Evolutionary conservation across 1,140 invertebrate species (phyloP), one percentile per base, ranked within the genome.

Genomic region (Cotesia chilonis): DNA sequence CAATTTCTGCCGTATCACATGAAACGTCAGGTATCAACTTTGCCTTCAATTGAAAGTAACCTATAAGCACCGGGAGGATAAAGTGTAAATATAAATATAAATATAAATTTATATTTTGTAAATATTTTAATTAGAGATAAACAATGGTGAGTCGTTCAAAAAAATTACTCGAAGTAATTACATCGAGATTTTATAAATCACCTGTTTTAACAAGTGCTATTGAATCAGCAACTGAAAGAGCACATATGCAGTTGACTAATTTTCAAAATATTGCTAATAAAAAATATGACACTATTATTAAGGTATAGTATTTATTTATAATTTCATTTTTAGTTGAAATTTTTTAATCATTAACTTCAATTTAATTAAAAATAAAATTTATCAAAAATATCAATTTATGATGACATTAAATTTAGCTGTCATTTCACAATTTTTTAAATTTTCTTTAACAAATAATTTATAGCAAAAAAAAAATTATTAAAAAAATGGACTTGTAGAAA

Each of bases 281-380:
- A 76, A 85, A 83, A 69, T 85, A 80, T 61, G 72, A 78, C 57
- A 75, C 75, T 47, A 68, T 85, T 70, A 76, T 80, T 1, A 85
- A 85, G 80, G 84, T 86, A 77, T 64, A 52, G 51, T 63, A 38
- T 38, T 51, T 52, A 37, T 37, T 54, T 37, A 17, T 61, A 9
- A 47, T 36, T 55, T 38, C 55, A 54, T 54, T 47, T 28, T n/a
- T 7, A 57, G 36, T 57, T 36, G 20, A 38, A 10, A 47, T 47
- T 2, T 28, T 65, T 51, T 7, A 41, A 55, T 4, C 38, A 28
- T 28, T 28, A 28, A 28, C 0, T 28, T 28, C 55, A 60, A 28
- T 71, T 20, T 14, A 14, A 63, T 59, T 51, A 59, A 54, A 47
- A 55, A 55, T 59, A 52, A 28, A 28, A 65, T 17, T 4, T 12